Base-by-base conservation (phyloP, 2,797 vertebrate genomes). In the Dipus sagitta region DNA sequence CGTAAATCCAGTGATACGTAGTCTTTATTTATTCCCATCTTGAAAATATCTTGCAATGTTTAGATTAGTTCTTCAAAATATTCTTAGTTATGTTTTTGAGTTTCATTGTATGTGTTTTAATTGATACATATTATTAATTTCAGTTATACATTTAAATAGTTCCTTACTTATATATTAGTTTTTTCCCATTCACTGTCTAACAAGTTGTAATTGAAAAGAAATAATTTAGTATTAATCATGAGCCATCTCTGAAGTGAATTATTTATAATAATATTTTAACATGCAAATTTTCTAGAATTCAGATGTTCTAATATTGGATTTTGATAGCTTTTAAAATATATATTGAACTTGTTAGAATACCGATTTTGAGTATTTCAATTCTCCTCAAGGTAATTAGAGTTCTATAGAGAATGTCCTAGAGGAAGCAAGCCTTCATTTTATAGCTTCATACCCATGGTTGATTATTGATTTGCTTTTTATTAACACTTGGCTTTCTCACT, bases 381-480 rank as follows among this genome's bases (percentile, higher is more conserved):
- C 68, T 90, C 65, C 26, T 47, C 77, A 88, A 94, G 75, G 42
- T 74, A 87, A 93, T 95, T 93, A 90, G 62, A 93, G 86, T 92
- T 94, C 67, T 92, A 15, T 28, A 93, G 30, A 94, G 47, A 90
- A 79, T 92, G 42, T 95, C 92, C 86, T 96, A 70, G 83, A 93
- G 82, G 83, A 94, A 83, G 79, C 77, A 92, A 92, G 38, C 75
- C 62, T 95, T 94, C 92, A 71, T 94, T 94, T 94, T 93, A 71
- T 88, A 81, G 70, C 54, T 95, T 95, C 64, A 72, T 76, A 95
- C 11, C 18, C 23, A 67, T 70, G 58, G 88, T 88, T 96, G 88
- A 98, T 94, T 98, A 98, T 98, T 98, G 97, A 98, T 98, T 98
- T 98, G 95, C 95, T 97, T 98, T 98, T 98, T 98, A 98, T 98